Evolutionary conservation across 2,797 vertebrate species (phyloP).

Genomic region (Martes flavigula): DNA sequence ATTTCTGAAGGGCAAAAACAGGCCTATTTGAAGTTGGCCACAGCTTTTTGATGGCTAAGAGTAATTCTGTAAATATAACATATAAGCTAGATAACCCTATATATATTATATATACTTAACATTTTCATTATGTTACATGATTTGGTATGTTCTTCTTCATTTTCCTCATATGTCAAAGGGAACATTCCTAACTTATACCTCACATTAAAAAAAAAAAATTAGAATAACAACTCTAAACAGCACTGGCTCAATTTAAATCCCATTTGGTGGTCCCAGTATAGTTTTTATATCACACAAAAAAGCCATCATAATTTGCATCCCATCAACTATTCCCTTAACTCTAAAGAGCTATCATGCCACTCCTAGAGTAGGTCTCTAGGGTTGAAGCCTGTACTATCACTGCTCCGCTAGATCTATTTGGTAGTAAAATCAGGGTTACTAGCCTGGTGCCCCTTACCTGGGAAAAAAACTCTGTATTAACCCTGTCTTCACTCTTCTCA

Average conservation of each 20-base stretch:
- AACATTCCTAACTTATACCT: conserved; percentile 7
- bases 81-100: not conserved
- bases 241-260: conserved; percentile 58
- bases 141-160: not conserved
- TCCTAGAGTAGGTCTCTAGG: conserved; percentile 64
- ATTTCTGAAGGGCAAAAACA: not conserved
- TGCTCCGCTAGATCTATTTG: conserved; percentile 57
- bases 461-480: conserved; percentile 56
- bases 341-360: conserved; percentile 61
- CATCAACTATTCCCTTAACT: conserved; percentile 64
- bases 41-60: not conserved
- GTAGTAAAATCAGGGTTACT: conserved; percentile 78
- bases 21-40: not conserved
- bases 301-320: conserved; percentile 63
- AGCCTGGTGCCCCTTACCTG: conserved; percentile 48
- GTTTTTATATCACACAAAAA: conserved; percentile 65
- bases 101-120: not conserved
- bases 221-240: conserved; percentile 45
- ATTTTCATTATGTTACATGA: not conserved
- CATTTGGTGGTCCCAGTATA: conserved; percentile 37
- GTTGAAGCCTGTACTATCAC: conserved; percentile 61
- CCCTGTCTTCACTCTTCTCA: conserved; percentile 59
- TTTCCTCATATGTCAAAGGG: not conserved
- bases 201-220: conserved; percentile 5
- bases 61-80: conserved; percentile 8